Evolutionary conservation across 2,888 invertebrate species (phyloP), one percentile per base, ranked within the genome.

Genomic region (Hybos culiciformis): DNA sequence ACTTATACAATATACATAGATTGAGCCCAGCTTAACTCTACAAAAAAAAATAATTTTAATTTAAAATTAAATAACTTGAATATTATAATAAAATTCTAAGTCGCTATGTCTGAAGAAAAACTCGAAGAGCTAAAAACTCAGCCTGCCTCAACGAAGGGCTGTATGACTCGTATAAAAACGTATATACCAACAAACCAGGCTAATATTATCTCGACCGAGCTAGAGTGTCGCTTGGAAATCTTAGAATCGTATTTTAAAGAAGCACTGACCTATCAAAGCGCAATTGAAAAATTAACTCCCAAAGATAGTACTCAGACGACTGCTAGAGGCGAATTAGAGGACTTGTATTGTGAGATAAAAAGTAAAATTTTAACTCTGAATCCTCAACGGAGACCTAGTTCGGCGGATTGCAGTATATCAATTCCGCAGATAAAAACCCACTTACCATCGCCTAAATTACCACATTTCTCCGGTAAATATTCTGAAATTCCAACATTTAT

Each of bases 401-500:
- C 18, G 18, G 36, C 15, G 3, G 18, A 36, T 5, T 36, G 18
- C 14, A 4, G 5, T 36, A 6, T 36, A n/a, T 18, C 17, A 4
- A 17, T 20, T 5, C 21, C 37, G 5, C 5, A n/a, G 24, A 6
- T n/a, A 14, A 39, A 39, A 18, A 12, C 21, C 8, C 23, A 39
- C 17, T 24, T 39, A 8, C 39, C 39, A 14, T 17, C n/a, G 15
- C 7, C 26, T 2, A 23, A 39, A 26, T 24, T 39, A 24, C 39
- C 39, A 26, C 26, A 39, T 9, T 33, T 40, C 12, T 23, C 7
- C 11, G 40, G 40, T 6, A 40, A 20, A 21, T 40, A 40, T 31
- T 40, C 40, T 7, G 40, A 40, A 4, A 32, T 32, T 9, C 32
- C 40, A 11, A 39, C 24, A 15, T 39, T 39, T 19, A 39, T 39